Percentiles rank a stretch among this genome's conserved stretches.
phyloP scores from a whole-genome alignment of 1,140 invertebrate species.

The Calephelis nemesis region DNA sequence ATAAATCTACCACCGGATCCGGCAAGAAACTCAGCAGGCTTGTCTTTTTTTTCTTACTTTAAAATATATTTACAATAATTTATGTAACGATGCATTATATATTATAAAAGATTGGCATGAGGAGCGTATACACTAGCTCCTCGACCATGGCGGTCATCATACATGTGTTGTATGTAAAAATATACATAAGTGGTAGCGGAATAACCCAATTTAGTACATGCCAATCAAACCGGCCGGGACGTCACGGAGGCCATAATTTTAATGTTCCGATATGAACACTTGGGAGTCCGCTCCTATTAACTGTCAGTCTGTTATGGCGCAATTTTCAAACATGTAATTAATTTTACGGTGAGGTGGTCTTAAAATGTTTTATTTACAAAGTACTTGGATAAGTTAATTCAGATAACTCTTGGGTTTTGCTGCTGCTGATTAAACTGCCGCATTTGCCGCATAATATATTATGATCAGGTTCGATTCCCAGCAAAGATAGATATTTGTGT shows the following conservation, averaged over 20 bases:
- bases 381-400: constrained; percentile 7
- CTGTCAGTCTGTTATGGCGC: constrained; percentile 38
- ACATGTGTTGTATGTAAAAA: neutral
- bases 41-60: no score
- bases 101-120: no score
- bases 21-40: no score
- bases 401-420: neutral
- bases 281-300: constrained; percentile 41
- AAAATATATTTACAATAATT: no score
- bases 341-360: constrained; percentile 45
- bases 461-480: no score
- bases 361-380: constrained; percentile 3
- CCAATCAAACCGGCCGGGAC: constrained; percentile 36
- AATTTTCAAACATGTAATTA: constrained; percentile 55
- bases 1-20: no score
- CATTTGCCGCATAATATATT: no score
- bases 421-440: no score
- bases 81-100: no score
- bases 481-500: no score
- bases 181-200: neutral
- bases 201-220: constrained; percentile 33
- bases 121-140: no score
- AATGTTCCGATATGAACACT: constrained; percentile 40
- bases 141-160: neutral
- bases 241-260: constrained; percentile 47